Conservation (phyloP, 1,140 invertebrate species). For the Dinoponera quadriceps region DNA sequence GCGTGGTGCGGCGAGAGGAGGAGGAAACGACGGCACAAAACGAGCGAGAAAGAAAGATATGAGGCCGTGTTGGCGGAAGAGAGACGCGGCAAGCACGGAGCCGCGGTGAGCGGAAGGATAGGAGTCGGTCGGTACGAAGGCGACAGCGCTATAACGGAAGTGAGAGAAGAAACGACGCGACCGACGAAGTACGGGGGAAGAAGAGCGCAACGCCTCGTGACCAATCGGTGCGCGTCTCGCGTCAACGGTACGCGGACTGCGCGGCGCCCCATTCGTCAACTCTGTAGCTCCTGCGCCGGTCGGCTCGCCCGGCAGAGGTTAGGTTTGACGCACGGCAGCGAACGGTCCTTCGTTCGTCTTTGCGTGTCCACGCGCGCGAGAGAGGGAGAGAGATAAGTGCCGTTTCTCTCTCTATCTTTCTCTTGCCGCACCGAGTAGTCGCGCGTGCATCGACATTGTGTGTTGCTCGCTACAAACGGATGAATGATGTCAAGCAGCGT, state of each 20-base stretch:
- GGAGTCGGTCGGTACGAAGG: neutral
- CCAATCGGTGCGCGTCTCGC: slow-evolving; percentile 13
- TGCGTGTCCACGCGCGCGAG: slow-evolving; percentile 24
- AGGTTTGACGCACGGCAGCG: slow-evolving; percentile 1
- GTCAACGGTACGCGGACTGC: neutral
- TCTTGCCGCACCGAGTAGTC: neutral
- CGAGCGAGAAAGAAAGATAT: neutral
- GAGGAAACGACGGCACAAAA: neutral
- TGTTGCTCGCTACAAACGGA: slow-evolving; percentile 39
- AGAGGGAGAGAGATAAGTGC: too few species aligned
- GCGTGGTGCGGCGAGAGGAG: neutral
- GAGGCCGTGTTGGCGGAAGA: too few species aligned
- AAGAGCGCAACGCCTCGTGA: neutral
- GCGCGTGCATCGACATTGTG: slow-evolving; percentile 19
- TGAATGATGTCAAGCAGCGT: slow-evolving; percentile 82
- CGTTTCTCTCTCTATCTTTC: neutral
- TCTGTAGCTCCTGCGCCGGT: neutral
- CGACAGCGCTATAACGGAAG: slow-evolving; percentile 11
- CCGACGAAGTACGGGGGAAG: too few species aligned
- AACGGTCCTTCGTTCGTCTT: slow-evolving; percentile 9
- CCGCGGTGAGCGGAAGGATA: slow-evolving; percentile 5
- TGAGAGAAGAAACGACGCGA: neutral
- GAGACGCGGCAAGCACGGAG: slow-evolving; percentile 18
- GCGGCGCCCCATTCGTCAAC: slow-evolving; percentile 8
- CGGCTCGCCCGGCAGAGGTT: slow-evolving; percentile 21